Base-by-base conservation (phyloP, 2,797 vertebrate genomes). In the Uromys caudimaculatus region DNA sequence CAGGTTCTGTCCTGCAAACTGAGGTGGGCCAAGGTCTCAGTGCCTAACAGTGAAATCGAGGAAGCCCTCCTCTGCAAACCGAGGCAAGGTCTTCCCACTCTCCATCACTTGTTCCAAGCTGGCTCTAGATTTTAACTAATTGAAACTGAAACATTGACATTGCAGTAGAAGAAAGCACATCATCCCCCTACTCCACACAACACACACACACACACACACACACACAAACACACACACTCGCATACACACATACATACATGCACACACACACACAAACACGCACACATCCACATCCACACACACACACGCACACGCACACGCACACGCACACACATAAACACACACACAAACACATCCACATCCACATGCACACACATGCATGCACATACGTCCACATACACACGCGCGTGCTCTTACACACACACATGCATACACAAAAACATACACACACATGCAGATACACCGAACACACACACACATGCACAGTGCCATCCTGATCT, bases 41-140 rank as follows among this genome's bases (percentile, higher is more conserved):
- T 93, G 85, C 86, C 76, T 47, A 75, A 81, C 11, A 93, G 60
- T 44, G 76, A 86, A 89, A 95, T 64, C 75, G 50, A 93, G 91
- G 35, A 35, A 81, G 85, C 13, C 3, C 12, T 77, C 41, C 69
- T 76, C 29, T 29, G 44, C 86, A 86, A 41, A 60, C 62, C 90
- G 27, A 60, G 67, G 17, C n/a, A 67, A 67, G 16, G 9, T 41
- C 69, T 64, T 17, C 16, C 73, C 13, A 50, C 4, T 71, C 76
- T 89, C 47, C 1, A 13, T 38, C 54, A 24, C 81, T 85, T 81
- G 75, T 89, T 97, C 87, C 17, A 27, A 47, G 58, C 62, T 90
- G 47, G 23, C 89, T 94, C 87, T 90, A 35, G 24, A 76, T 54
- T 11, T 32, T 85, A 32, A 50, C 60, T 95, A 62, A 35, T 16